Base-by-base conservation (phyloP, 1,140 invertebrate genomes). In the Atta cephalotes region DNA sequence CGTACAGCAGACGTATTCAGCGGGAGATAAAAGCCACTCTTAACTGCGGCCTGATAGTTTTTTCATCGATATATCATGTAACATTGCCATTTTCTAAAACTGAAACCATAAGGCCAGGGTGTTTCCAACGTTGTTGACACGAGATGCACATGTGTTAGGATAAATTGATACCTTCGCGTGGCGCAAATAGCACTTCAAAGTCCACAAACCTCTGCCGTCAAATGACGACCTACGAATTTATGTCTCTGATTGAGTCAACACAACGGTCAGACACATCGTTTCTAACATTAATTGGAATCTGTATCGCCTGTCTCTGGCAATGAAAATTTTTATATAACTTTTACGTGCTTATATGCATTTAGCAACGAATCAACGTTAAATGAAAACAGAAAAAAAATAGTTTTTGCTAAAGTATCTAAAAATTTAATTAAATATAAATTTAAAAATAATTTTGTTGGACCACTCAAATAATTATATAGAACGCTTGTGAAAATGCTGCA, bases 1-100 rank as follows among this genome's bases (percentile, higher is more conserved):
- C 28, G 28, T 31, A 31, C 88, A 65, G 76, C 49, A 80, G 70
- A 88, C 71, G 86, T 63, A 66, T 88, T 91, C 89, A 95, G 94
- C 93, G 91, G 91, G 87, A 94, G 92, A 92, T 94, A 94, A 95
- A 95, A 94, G 94, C 91, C 92, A 92, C 92, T 87, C 89, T 89
- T 74, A 89, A 45, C 82, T 9, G 56, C 62, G 76, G 63, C 58
- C 51, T 68, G 63, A 87, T 70, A 74, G 79, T 72, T 89, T 89
- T 74, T 84, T 89, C 21, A 56, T 45, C 56, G 35, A 68, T 65
- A 16, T 49, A 82, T 62, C 35, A 51, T 21, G 14, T 14, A 60
- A 16, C 31, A 28, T 25, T 16, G 35, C 5, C 18, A 25, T 74
- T 39, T 25, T 28, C 18, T 74, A 35, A 74, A 51, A 51, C 18